Evolutionary conservation across 2,113 vertebrate species (phyloP).

Genomic region (Megalops atlanticus): DNA sequence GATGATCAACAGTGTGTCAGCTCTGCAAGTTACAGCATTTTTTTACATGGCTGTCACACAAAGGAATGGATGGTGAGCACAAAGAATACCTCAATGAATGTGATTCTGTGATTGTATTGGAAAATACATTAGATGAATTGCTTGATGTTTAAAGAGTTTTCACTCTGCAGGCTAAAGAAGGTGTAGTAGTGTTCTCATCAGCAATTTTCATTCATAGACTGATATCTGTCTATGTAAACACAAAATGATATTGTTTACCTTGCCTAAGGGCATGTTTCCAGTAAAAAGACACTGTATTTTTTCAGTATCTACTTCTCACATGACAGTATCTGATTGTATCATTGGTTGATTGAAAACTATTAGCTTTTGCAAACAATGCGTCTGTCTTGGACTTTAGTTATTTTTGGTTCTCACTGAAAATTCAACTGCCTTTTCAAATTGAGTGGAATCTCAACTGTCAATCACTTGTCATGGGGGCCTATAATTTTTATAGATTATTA

Average conservation of each 20-base stretch:
- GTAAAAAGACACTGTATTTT: too few relatives aligned
- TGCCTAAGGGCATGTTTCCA: neutral
- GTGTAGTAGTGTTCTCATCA: neutral
- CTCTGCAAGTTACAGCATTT: neutral
- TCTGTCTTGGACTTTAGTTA: too few relatives aligned
- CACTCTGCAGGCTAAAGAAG: neutral
- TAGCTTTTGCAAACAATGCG: too few relatives aligned
- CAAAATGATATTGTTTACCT: neutral
- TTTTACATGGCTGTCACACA: neutral
- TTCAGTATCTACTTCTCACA: neutral
- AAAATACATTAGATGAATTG: neutral
- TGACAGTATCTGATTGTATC: neutral
- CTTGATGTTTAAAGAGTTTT: neutral
- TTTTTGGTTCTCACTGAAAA: too few relatives aligned
- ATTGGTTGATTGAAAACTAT: neutral
- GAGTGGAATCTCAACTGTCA: too few relatives aligned
- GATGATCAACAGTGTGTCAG: neutral
- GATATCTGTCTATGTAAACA: neutral
- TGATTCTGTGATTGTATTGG: neutral
- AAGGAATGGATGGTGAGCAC: neutral
- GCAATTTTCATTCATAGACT: neutral
- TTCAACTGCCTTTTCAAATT: too few relatives aligned
- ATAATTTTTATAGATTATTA: too few relatives aligned
- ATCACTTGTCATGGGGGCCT: too few relatives aligned
- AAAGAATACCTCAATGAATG: slow-evolving; percentile 5